These are phyloP conservation scores for Spilarctia lutea DNA, from an alignment of 2,888 invertebrate genomes.

Conservation along the genomic window DNA sequence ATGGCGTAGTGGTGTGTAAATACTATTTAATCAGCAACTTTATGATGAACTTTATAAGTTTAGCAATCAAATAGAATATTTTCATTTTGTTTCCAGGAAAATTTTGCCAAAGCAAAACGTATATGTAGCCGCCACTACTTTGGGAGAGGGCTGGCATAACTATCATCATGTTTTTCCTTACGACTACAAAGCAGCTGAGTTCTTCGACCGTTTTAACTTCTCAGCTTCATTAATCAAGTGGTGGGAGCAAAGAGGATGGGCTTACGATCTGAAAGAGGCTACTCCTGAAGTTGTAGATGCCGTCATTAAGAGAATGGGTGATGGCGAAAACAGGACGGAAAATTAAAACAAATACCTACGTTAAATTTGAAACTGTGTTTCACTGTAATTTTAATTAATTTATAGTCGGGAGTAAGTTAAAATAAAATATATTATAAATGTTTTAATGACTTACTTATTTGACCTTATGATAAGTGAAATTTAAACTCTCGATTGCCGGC, in stretches of 20 bases:
- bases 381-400: not conserved
- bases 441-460: too few species aligned
- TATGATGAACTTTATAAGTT: not conserved
- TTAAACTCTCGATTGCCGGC: too few species aligned
- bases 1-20: not conserved
- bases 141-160: constrained; percentile 88
- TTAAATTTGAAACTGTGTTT: not conserved
- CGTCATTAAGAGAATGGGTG: constrained; percentile 19
- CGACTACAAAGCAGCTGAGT: constrained; percentile 77
- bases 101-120: constrained; percentile 26
- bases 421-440: too few species aligned
- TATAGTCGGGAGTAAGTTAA: not conserved
- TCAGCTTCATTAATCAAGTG: constrained; percentile 9
- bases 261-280: constrained; percentile 37
- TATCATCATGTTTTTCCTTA: constrained; percentile 89
- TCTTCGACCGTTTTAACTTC: constrained; percentile 41
- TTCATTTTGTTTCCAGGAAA: constrained; percentile 13
- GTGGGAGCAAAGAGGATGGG: constrained; percentile 41
- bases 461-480: too few species aligned
- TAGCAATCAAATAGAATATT: not conserved
- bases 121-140: constrained; percentile 77
- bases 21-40: not conserved
- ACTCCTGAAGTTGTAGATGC: constrained; percentile 21
- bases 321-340: not conserved
- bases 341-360: not conserved